Evolutionary conservation across 2,797 vertebrate genomes (phyloP), one percentile per base, ranked within the genome.

Genomic region (Chloroceryle amazona): DNA sequence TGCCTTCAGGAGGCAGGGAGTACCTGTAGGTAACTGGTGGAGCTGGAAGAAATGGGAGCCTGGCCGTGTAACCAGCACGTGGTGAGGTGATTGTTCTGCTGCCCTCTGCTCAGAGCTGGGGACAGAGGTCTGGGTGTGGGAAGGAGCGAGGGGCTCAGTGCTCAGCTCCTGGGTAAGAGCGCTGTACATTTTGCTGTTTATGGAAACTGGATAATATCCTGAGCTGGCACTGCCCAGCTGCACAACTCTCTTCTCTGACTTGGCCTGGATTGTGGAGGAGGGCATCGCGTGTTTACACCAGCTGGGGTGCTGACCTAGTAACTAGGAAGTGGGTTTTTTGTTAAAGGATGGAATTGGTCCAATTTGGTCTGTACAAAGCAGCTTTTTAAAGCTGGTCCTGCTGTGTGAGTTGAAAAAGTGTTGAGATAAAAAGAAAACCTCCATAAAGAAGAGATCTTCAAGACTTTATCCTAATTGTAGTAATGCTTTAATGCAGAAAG

Each of bases 401-500:
- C 92, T 82, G 70, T 51, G 86, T 13, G 26, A 44, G 33, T 57
- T 95, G 47, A 90, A 86, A 93, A 86, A 31, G 41, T 15, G 46
- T 17, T 62, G 60, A 80, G 76, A 80, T 68, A 46, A 49, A 80
- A 79, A 80, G 29, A 57, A 55, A 14, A 11, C 6, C 65, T 89
- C 81, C 22, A 25, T 63, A 84, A 94, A 94, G 80, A 79, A 26
- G 49, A 86, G 73, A 84, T 79, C 87, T 91, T 73, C 74, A 74
- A 93, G 91, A 72, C 42, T 88, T 91, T 51, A 49, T 72, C 73
- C 73, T 94, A 89, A 89, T 89, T 21, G 3, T 86, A 25, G 29
- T 74, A 91, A 93, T 81, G 84, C 67, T 88, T 84, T 83, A 71
- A 71, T 73, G 70, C 80, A 81, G 92, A 92, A 93, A 92, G 75